Conservation (phyloP, 2,888 invertebrate genomes). For the Parthenolecanium corni region DNA sequence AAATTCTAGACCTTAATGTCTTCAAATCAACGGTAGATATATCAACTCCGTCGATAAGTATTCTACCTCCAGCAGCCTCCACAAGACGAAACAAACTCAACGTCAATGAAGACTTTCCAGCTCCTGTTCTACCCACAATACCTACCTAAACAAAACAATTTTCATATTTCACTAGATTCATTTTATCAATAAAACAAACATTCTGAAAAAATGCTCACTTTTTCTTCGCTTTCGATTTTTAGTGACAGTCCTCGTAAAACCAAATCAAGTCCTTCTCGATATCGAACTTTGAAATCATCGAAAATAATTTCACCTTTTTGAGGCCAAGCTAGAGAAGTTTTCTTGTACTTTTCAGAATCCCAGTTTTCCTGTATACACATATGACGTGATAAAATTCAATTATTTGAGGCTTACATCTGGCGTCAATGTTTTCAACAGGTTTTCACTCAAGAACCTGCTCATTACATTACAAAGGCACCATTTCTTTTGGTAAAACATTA, state of each 20-base stretch:
- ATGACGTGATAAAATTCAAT: neutral
- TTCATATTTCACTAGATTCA: neutral
- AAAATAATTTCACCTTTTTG: conserved; percentile 66
- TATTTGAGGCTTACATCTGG: too few relatives aligned
- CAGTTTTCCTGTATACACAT: conserved; percentile 27
- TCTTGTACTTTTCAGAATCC: conserved; percentile 16
- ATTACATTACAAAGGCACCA: too few relatives aligned
- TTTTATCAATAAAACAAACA: neutral
- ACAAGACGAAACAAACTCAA: conserved; percentile 79
- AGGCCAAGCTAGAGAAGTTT: conserved; percentile 57
- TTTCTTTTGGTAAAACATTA: too few relatives aligned
- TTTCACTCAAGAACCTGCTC: too few relatives aligned
- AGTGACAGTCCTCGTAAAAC: conserved; percentile 30
- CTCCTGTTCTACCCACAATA: conserved; percentile 81
- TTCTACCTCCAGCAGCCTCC: conserved; percentile 68
- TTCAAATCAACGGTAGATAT: conserved; percentile 73
- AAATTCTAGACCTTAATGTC: conserved; percentile 55
- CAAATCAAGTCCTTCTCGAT: conserved; percentile 31
- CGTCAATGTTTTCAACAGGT: too few relatives aligned
- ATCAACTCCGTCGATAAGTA: conserved; percentile 71
- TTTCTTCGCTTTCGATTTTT: conserved; percentile 27
- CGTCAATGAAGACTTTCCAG: conserved; percentile 84
- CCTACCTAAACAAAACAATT: conserved; percentile 45
- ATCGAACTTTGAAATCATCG: conserved; percentile 38
- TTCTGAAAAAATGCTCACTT: conserved; percentile 12